Conservation (phyloP, 1,140 invertebrate species). For the Temnothorax longispinosus region DNA sequence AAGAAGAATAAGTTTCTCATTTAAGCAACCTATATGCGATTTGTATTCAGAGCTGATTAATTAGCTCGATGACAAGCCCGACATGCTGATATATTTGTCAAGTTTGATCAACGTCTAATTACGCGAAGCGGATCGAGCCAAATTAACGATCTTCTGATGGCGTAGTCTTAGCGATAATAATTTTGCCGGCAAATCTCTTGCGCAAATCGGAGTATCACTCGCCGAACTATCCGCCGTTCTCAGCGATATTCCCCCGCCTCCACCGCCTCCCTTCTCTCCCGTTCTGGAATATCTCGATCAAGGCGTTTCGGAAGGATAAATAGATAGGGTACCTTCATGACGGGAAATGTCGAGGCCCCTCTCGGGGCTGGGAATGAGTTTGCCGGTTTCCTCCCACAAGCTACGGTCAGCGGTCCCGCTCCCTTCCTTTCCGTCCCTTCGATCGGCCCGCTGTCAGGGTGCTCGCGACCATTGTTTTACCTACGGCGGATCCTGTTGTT, state of each 20-base stretch:
- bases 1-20: background rate
- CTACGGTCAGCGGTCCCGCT: conserved; percentile 34
- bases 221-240: conserved; percentile 13
- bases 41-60: background rate
- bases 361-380: conserved; percentile 83
- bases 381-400: conserved; percentile 83
- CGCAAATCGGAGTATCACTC: conserved; percentile 70
- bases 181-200: conserved; percentile 63
- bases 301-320: conserved; percentile 75
- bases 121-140: conserved; percentile 27
- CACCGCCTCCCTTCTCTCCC: background rate
- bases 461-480: conserved; percentile 75
- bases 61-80: background rate
- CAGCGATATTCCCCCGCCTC: conserved; percentile 52
- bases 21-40: background rate
- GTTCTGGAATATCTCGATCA: conserved; percentile 73
- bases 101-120: conserved; percentile 61
- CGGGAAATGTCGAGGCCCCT: conserved; percentile 81
- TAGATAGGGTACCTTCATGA: conserved; percentile 75
- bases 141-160: conserved; percentile 49
- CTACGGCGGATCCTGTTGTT: conserved; percentile 59
- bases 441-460: conserved; percentile 63
- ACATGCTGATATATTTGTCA: conserved; percentile 9
- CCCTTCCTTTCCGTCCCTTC: conserved; percentile 49
- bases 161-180: conserved; percentile 66